A percentile compares a stretch with the other conserved stretches of the same genome.
phyloP scores from a whole-genome alignment of 2,888 invertebrate species.

The Watsonalla binaria region DNA sequence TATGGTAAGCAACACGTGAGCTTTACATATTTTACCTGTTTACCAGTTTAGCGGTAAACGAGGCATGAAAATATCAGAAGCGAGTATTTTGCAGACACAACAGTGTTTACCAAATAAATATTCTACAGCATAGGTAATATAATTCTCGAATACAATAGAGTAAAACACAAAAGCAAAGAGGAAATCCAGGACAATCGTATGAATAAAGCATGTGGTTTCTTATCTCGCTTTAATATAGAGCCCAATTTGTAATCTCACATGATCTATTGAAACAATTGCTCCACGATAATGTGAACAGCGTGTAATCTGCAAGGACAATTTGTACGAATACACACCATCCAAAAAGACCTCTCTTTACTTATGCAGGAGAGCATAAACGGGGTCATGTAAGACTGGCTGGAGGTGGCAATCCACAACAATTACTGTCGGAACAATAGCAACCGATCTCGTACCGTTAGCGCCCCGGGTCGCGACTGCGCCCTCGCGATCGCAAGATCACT shows the following conservation, averaged over 20 bases:
- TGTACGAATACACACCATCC: neutral
- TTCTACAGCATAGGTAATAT: too few species aligned
- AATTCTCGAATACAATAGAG: too few species aligned
- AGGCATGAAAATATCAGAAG: too few species aligned
- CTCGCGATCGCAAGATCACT: neutral
- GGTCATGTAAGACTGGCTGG: conserved; percentile 21
- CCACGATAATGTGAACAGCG: neutral
- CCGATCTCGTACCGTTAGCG: conserved; percentile 54
- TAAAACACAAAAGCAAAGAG: too few species aligned
- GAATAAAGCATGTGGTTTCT: too few species aligned
- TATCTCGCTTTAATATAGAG: neutral
- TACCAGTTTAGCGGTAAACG: too few species aligned
- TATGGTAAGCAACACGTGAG: too few species aligned
- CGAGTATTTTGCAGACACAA: too few species aligned
- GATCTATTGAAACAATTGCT: conserved; percentile 5
- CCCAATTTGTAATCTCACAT: conserved; percentile 1
- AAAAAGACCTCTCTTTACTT: neutral
- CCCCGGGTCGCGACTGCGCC: conserved; percentile 34
- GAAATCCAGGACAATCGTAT: too few species aligned
- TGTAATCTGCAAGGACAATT: conserved; percentile 2
- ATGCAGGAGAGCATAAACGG: conserved; percentile 2
- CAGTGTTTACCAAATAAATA: too few species aligned
- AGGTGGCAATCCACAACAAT: conserved; percentile 53
- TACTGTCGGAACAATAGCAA: conserved; percentile 70
- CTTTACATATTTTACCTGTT: too few species aligned